Evolutionary conservation across 2,888 invertebrate species (phyloP).

Genomic region (Archips xylosteana): DNA sequence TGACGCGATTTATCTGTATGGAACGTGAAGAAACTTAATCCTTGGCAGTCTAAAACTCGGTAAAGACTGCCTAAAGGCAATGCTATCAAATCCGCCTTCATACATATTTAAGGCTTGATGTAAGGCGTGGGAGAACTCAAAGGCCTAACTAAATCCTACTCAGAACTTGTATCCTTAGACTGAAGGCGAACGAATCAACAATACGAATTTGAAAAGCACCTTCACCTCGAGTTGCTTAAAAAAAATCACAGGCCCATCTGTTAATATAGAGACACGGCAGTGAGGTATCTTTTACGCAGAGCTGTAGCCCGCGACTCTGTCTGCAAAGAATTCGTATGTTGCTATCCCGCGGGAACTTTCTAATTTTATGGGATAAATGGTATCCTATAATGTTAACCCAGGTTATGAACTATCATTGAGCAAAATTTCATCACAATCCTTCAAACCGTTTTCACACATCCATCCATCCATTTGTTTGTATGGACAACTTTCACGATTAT

Average conservation of each 20-base stretch:
- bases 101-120: conserved; percentile 49
- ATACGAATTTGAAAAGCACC: conserved; percentile 11
- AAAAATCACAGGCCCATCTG: not conserved
- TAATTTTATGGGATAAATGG: too few species aligned
- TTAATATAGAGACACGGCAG: not conserved
- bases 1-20: not conserved
- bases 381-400: too few species aligned
- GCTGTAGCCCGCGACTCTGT: too few species aligned
- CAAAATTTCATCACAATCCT: too few species aligned
- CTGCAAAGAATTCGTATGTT: too few species aligned
- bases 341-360: too few species aligned
- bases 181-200: conserved; percentile 47
- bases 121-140: conserved; percentile 50
- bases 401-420: too few species aligned
- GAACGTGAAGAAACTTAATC: conserved; percentile 8
- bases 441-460: too few species aligned
- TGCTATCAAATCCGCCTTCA: conserved; percentile 38
- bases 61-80: not conserved
- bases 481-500: too few species aligned
- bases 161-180: conserved; percentile 45
- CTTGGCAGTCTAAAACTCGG: not conserved
- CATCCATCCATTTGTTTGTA: too few species aligned
- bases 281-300: not conserved
- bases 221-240: not conserved
- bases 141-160: conserved; percentile 48